phyloP scores from a whole-genome alignment of 2,888 invertebrate genomes.

The Dynastes grantii region DNA sequence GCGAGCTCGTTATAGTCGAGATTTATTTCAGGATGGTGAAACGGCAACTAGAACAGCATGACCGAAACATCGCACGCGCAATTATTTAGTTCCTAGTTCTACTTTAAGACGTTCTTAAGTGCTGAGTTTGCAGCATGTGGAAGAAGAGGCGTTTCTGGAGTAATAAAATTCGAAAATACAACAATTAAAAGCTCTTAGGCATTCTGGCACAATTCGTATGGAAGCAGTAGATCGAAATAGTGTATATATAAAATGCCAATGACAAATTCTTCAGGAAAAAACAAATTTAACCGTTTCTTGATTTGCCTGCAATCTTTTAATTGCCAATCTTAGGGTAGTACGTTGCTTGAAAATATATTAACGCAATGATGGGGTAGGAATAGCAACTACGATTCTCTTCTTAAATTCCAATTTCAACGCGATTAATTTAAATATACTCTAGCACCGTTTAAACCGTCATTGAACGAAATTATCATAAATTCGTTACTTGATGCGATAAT shows the following conservation, averaged over 20 bases:
- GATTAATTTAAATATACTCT: not conserved
- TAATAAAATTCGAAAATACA: no score
- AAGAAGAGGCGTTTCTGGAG: not conserved
- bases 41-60: not conserved
- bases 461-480: conserved; percentile 19
- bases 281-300: no score
- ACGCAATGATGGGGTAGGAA: no score
- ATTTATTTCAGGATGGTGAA: conserved; percentile 16
- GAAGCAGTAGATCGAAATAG: no score
- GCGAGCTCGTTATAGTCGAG: conserved; percentile 21
- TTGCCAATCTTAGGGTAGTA: no score
- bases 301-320: no score
- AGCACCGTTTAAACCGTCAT: not conserved
- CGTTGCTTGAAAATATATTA: no score
- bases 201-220: no score
- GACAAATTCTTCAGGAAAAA: no score
- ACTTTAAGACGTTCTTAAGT: conserved; percentile 21
- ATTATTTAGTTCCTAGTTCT: conserved; percentile 42
- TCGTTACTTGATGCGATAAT: conserved; percentile 21
- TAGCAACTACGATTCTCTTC: not conserved
- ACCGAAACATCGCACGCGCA: not conserved
- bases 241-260: no score
- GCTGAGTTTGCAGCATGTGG: no score
- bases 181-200: no score
- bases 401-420: not conserved